Evolutionary conservation across 1,140 invertebrate genomes (phyloP), one percentile per base, ranked within the genome.

Genomic region (Pygmarrhopalites habei): DNA sequence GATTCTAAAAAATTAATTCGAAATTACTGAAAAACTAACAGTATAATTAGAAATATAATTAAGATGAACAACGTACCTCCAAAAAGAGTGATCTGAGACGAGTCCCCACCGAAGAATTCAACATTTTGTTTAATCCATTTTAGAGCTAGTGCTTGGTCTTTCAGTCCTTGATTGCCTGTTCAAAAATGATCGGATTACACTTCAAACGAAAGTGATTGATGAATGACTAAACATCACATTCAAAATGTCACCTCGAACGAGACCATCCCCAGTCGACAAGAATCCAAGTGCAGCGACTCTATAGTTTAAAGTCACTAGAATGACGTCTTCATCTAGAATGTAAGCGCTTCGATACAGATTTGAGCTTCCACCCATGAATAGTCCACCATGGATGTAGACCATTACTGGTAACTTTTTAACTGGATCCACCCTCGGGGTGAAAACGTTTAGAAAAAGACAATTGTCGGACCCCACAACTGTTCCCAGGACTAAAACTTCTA

Each of bases 81-180:
- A 68, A 85, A 84, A 58, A 74, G 12, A 41, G 39, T 41, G 39
- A n/a, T 41, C 12, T n/a, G 39, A 41, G 12, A 39, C 12, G 66
- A 66, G 56, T 72, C 60, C 12, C 72, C 72, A 12, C 72, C 72
- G 52, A 72, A 72, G 41, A 15, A 12, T 79, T 75, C 59, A 15
- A 81, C 81, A 53, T 79, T 79, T 44, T 76, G 71, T 62, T 73
- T 72, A 14, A 81, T 71, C 78, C 78, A 79, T 66, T 75, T 69
- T n/a, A 79, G 51, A 4, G 78, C 82, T 68, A 71, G 30, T 2
- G 63, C 10, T 58, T 68, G 68, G 35, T 72, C 71, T 52, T 63
- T 46, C 35, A 72, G 43, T 1, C 70, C 71, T 43, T 68, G 62
- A 41, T 73, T 73, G 1, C 72, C 72, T 15, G n/a, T n/a, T n/a